phyloP scores from a whole-genome alignment of 2,888 invertebrate species.

The Boloria euphrosyne region DNA sequence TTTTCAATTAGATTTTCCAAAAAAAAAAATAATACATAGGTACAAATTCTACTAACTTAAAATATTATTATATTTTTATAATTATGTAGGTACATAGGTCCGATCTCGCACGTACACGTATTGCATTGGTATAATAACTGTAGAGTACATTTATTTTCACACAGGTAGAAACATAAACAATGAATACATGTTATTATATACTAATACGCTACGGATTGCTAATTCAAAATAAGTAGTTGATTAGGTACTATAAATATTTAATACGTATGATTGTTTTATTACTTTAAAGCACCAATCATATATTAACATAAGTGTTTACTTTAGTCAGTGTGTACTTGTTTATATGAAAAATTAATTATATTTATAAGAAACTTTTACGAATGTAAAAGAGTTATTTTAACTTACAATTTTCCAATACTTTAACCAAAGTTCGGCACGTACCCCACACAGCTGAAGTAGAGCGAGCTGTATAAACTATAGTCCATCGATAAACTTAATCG shows the following conservation, averaged over 20 bases:
- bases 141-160: background rate
- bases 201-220: conserved; percentile 3
- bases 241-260: too few relatives aligned
- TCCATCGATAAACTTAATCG: conserved; percentile 13
- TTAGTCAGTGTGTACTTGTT: too few relatives aligned
- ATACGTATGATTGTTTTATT: too few relatives aligned
- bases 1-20: too few relatives aligned
- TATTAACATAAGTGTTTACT: too few relatives aligned
- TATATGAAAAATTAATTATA: background rate
- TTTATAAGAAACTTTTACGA: background rate
- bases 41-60: too few relatives aligned
- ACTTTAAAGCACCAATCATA: too few relatives aligned
- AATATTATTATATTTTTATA: too few relatives aligned
- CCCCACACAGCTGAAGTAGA: conserved; percentile 14
- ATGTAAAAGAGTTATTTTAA: conserved; percentile 1
- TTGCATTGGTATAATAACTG: too few relatives aligned
- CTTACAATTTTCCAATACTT: background rate
- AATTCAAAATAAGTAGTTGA: conserved; percentile 8
- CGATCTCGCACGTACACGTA: too few relatives aligned
- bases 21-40: too few relatives aligned
- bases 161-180: conserved; percentile 5
- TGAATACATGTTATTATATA: background rate
- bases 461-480: background rate
- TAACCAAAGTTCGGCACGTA: conserved; percentile 2
- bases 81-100: too few relatives aligned